These are phyloP conservation scores for Cylindroiulus punctatus DNA, from an alignment of 2,888 invertebrate species.

Conservation along the genomic window DNA sequence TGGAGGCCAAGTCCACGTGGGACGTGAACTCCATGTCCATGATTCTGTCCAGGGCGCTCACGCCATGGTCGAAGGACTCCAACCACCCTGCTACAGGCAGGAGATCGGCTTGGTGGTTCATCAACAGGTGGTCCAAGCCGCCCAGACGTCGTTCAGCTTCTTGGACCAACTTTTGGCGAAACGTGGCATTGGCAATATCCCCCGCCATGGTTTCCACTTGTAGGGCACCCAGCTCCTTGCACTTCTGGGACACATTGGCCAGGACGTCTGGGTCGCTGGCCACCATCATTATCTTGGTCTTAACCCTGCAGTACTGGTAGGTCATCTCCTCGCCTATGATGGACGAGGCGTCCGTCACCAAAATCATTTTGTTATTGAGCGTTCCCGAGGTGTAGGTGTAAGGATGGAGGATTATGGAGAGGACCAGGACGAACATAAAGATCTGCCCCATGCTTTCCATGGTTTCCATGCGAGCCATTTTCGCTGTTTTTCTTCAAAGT, in stretches of 20 bases:
- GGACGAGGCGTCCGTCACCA: constrained; percentile 2
- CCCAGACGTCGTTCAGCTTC: constrained; percentile 14
- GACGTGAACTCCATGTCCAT: constrained; percentile 21
- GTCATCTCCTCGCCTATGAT: neutral
- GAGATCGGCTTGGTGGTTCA: constrained; percentile 26
- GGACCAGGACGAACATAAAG: neutral
- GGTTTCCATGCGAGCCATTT: neutral
- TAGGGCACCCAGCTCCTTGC: neutral
- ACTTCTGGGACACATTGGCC: neutral
- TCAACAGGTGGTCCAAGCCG: constrained; percentile 23
- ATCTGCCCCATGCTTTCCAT: neutral
- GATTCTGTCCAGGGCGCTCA: neutral
- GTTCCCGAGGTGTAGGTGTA: neutral
- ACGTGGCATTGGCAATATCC: neutral
- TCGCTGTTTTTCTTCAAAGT: neutral
- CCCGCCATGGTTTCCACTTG: neutral
- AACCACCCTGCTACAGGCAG: neutral
- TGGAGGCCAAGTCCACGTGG: constrained; percentile 48
- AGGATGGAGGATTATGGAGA: neutral
- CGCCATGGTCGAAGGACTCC: neutral
- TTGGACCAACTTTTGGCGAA: neutral
- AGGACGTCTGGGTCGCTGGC: neutral
- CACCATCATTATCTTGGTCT: constrained; percentile 28
- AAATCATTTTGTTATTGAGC: neutral
- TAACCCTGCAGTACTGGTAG: constrained; percentile 18